Evolutionary conservation across 2,888 invertebrate species (phyloP).

Genomic region (Eudasyphora cyanicolor): DNA sequence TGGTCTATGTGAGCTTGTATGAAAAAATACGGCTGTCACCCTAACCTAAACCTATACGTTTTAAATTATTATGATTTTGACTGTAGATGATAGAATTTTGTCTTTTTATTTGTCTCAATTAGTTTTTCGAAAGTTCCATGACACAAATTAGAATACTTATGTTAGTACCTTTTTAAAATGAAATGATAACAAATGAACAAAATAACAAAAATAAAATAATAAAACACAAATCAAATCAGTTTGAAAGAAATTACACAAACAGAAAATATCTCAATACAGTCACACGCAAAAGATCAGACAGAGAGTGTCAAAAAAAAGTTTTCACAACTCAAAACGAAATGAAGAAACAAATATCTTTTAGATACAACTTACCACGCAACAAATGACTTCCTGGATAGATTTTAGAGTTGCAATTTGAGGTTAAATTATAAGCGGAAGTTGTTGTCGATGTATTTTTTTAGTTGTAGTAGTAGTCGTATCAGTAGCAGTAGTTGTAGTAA

Average conservation of each 20-base stretch:
- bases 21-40: too few species aligned
- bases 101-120: too few species aligned
- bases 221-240: not conserved
- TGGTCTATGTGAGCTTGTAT: too few species aligned
- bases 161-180: not conserved
- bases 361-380: slow-evolving; percentile 70
- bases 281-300: not conserved
- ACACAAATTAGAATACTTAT: not conserved
- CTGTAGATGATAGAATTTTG: too few species aligned
- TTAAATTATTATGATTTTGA: too few species aligned
- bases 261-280: slow-evolving; percentile 12
- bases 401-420: slow-evolving; percentile 65
- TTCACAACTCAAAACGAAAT: slow-evolving; percentile 2
- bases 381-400: slow-evolving; percentile 72
- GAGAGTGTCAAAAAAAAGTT: slow-evolving; percentile 10
- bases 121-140: not conserved
- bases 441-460: slow-evolving; percentile 25
- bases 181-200: not conserved
- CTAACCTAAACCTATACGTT: too few species aligned
- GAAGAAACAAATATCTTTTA: too few species aligned
- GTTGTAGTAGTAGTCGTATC: slow-evolving; percentile 43
- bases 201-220: not conserved
- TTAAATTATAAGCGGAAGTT: slow-evolving; percentile 51
- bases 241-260: not conserved
- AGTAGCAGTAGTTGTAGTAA: slow-evolving; percentile 42